These are phyloP conservation scores for Dasysyrphus tricinctus DNA, from an alignment of 2,888 invertebrate genomes.

Conservation along the genomic window DNA sequence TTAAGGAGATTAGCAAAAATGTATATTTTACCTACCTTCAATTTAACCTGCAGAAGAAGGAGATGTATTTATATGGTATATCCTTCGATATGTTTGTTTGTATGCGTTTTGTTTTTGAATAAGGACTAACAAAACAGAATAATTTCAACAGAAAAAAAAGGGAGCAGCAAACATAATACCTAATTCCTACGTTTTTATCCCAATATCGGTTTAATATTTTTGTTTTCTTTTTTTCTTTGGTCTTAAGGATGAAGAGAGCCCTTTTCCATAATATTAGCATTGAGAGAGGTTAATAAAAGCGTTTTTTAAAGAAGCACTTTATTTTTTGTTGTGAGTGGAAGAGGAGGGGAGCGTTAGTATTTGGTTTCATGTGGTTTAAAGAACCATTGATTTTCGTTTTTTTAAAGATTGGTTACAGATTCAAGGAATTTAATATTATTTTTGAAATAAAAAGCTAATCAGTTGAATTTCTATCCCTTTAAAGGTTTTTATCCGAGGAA, in stretches of 20 bases:
- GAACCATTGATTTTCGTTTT: neutral
- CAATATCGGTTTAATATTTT: conserved; percentile 44
- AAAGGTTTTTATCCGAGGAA: neutral
- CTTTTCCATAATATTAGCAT: conserved; percentile 48
- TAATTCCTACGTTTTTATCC: neutral
- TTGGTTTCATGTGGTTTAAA: neutral
- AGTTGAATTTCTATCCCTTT: no score
- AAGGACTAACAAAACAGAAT: conserved; percentile 14
- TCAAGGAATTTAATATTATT: neutral
- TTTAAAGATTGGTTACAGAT: neutral
- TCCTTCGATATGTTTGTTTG: conserved; percentile 1
- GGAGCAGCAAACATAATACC: conserved; percentile 19
- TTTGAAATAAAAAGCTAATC: neutral
- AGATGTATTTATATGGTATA: conserved; percentile 9
- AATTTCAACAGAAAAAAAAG: conserved; percentile 13
- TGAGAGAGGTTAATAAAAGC: neutral
- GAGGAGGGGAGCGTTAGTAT: neutral
- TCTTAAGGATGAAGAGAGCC: conserved; percentile 25
- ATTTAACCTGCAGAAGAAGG: conserved; percentile 3
- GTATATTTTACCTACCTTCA: conserved; percentile 2
- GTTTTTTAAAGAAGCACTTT: conserved; percentile 7
- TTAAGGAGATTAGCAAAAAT: conserved; percentile 46
- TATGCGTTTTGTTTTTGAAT: conserved; percentile 2
- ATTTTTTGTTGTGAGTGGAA: neutral
- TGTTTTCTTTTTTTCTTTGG: conserved; percentile 6